phyloP scores from a whole-genome alignment of 2,113 vertebrate genomes.

The Bos javanicus region DNA sequence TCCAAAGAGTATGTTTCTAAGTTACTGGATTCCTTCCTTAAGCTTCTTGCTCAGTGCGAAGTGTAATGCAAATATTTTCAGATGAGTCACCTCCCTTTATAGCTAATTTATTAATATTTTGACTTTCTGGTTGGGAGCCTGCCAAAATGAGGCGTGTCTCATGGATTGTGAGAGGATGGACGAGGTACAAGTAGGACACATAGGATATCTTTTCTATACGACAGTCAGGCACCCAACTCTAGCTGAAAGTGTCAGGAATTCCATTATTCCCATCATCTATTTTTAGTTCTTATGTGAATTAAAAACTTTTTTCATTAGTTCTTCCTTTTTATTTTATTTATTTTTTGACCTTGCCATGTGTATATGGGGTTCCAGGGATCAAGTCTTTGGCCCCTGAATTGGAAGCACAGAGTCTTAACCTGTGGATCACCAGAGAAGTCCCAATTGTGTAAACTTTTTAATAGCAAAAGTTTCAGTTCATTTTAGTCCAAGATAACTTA shows the following conservation, averaged over 20 bases:
- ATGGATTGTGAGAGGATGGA: neutral
- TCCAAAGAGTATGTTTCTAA: slow-evolving; percentile 1
- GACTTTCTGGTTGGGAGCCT: slow-evolving; percentile 35
- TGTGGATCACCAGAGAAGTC: neutral
- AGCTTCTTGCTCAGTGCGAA: slow-evolving; percentile 51
- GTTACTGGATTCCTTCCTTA: slow-evolving; percentile 13
- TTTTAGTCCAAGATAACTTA: neutral
- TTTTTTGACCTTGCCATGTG: neutral
- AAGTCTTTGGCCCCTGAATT: neutral
- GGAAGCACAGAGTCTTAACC: neutral
- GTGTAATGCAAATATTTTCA: slow-evolving; percentile 60
- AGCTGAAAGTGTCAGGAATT: neutral
- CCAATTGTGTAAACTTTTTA: neutral
- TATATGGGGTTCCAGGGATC: neutral
- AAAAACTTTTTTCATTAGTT: neutral
- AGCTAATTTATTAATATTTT: slow-evolving; percentile 55
- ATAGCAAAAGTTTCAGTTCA: neutral
- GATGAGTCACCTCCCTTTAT: slow-evolving; percentile 53
- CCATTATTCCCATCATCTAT: neutral
- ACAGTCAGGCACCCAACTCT: neutral
- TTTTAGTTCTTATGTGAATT: neutral
- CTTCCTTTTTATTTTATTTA: neutral
- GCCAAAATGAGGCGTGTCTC: slow-evolving; percentile 9
- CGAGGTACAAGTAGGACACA: neutral
- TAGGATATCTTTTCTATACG: neutral